Conservation (phyloP, 2,888 invertebrate genomes). For the Pristionchus arcanus region DNA sequence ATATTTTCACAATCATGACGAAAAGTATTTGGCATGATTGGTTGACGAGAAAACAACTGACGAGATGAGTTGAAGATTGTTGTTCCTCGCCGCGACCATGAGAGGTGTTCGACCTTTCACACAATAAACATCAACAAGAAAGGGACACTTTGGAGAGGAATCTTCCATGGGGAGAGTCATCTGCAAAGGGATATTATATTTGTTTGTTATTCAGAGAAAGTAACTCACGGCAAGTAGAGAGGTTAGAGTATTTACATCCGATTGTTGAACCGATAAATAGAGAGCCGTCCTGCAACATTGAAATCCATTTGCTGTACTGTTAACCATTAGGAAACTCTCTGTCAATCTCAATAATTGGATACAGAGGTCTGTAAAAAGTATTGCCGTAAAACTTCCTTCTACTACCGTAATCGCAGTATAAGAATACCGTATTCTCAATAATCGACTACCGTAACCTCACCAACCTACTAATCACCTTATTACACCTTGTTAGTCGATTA, state of each 20-base stretch:
- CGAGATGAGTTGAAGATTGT: conserved; percentile 63
- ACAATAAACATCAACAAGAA: conserved; percentile 76
- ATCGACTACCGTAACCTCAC: conserved; percentile 85
- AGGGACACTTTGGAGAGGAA: conserved; percentile 59
- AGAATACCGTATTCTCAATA: background rate
- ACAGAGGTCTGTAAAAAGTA: too few relatives aligned
- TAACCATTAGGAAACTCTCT: too few relatives aligned
- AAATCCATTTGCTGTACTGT: too few relatives aligned
- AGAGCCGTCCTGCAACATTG: conserved; percentile 89
- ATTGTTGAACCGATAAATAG: conserved; percentile 87
- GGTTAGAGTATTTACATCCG: conserved; percentile 1
- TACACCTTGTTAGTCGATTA: too few relatives aligned
- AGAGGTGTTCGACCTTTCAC: conserved; percentile 76
- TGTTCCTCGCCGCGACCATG: conserved; percentile 73
- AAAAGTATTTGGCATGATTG: background rate
- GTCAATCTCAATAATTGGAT: too few relatives aligned
- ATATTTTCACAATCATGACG: too few relatives aligned
- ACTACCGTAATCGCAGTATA: too few relatives aligned
- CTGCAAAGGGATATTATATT: background rate
- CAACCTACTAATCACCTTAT: too few relatives aligned
- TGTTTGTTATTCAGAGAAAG: background rate
- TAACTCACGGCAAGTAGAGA: conserved; percentile 43
- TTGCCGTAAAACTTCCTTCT: too few relatives aligned
- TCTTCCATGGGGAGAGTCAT: conserved; percentile 41
- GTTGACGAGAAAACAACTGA: conserved; percentile 50